These are phyloP conservation scores for Stictonetta naevosa DNA, from an alignment of 2,113 vertebrate species.

Conservation along the genomic window DNA sequence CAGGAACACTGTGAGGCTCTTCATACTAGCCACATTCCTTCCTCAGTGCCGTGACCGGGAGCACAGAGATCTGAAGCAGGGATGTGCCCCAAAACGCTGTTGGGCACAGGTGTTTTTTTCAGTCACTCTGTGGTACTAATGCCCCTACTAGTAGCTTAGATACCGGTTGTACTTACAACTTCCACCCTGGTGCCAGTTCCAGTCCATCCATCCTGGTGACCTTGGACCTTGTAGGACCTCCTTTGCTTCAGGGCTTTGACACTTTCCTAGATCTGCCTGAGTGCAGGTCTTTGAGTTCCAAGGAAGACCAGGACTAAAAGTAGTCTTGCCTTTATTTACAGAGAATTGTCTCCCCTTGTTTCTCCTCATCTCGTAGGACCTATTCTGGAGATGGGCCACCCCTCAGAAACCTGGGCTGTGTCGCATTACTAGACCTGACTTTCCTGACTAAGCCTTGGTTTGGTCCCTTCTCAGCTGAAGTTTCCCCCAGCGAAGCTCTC, in stretches of 20 bases:
- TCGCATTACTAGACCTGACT: accelerated
- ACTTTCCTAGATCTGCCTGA: background rate
- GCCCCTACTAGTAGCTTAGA: background rate
- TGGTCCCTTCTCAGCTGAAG: background rate
- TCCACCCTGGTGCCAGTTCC: background rate
- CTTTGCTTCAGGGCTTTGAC: background rate
- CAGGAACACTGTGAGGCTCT: background rate
- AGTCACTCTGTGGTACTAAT: background rate
- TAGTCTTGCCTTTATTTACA: background rate
- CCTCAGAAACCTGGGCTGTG: background rate
- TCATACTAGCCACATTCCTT: background rate
- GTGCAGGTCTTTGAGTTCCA: background rate
- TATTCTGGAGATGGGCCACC: background rate
- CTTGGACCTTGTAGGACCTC: background rate
- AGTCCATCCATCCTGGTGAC: background rate
- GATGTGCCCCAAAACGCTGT: background rate
- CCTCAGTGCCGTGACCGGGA: background rate
- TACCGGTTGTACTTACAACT: background rate
- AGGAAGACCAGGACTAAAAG: background rate
- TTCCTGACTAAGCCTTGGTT: background rate
- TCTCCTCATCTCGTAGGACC: background rate
- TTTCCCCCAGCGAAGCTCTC: background rate
- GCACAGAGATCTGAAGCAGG: background rate
- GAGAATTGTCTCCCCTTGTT: background rate
- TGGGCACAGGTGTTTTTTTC: background rate